Conservation (phyloP, 2,888 invertebrate genomes). For the Catocala sponsa region DNA sequence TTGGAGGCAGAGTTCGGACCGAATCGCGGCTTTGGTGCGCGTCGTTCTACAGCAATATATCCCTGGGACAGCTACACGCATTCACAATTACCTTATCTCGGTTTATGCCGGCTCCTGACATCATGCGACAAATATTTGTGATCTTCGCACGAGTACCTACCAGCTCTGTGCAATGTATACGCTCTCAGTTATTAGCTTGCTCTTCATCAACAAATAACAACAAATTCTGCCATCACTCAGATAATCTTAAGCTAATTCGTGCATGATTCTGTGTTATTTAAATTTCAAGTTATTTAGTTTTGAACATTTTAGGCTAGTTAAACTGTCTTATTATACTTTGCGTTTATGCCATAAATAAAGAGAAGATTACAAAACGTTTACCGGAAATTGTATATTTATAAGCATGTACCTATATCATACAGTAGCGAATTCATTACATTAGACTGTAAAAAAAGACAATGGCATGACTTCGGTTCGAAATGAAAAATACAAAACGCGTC, state of each 20-base stretch:
- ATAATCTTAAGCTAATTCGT: no score
- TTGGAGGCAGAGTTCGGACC: background rate
- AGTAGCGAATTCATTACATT: background rate
- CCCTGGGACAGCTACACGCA: conserved; percentile 80
- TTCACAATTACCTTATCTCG: conserved; percentile 85
- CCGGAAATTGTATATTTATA: no score
- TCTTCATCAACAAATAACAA: no score
- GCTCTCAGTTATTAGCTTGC: background rate
- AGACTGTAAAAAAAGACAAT: conserved; percentile 11
- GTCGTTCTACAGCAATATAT: conserved; percentile 71
- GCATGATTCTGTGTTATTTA: no score
- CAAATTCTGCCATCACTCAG: no score
- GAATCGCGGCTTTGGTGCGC: conserved; percentile 13
- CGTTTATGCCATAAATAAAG: no score
- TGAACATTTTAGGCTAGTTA: no score
- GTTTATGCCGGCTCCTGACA: conserved; percentile 74
- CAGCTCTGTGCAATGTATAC: conserved; percentile 5
- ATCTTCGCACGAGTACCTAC: conserved; percentile 48
- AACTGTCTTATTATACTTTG: no score
- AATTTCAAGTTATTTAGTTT: no score
- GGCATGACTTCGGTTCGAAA: conserved; percentile 21
- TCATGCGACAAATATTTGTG: conserved; percentile 81
- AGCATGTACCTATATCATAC: no score
- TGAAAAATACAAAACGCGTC: conserved; percentile 48
- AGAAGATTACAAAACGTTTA: no score